phyloP scores from a whole-genome alignment of 2,797 vertebrate species.

The Bovichtus diacanthus region DNA sequence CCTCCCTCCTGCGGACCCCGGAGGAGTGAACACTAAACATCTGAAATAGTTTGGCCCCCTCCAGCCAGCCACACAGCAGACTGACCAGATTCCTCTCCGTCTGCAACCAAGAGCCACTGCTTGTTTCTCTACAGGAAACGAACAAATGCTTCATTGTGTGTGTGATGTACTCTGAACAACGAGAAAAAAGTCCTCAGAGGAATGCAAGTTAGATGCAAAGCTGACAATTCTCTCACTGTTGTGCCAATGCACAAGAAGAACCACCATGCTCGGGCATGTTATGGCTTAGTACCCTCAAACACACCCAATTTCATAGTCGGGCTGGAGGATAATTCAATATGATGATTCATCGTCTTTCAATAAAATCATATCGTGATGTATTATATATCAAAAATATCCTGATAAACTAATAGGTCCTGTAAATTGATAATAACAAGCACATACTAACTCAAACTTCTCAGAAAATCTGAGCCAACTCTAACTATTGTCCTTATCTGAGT shows the following conservation, averaged over 20 bases:
- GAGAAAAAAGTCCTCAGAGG: conserved; percentile 56
- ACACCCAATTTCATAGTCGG: neutral
- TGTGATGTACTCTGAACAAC: conserved; percentile 49
- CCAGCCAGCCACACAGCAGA: neutral
- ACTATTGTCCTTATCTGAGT: no score
- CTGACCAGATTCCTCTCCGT: neutral
- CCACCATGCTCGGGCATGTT: conserved; percentile 21
- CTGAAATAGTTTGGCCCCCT: neutral
- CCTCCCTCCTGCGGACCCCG: no score
- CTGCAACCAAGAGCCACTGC: neutral
- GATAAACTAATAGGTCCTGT: no score
- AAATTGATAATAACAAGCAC: no score
- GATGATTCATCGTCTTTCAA: no score
- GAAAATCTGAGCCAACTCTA: no score
- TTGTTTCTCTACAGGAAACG: conserved; percentile 44
- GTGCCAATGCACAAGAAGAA: conserved; percentile 20
- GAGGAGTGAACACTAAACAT: no score
- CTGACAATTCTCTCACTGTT: conserved; percentile 54
- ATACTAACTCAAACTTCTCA: no score
- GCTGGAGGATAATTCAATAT: no score
- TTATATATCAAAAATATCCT: no score
- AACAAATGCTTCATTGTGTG: conserved; percentile 75
- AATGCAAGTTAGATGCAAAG: conserved; percentile 52
- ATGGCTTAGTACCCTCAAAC: neutral
- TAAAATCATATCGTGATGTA: neutral